Conservation (phyloP, 2,797 vertebrate species). For the Macropodus opercularis region DNA sequence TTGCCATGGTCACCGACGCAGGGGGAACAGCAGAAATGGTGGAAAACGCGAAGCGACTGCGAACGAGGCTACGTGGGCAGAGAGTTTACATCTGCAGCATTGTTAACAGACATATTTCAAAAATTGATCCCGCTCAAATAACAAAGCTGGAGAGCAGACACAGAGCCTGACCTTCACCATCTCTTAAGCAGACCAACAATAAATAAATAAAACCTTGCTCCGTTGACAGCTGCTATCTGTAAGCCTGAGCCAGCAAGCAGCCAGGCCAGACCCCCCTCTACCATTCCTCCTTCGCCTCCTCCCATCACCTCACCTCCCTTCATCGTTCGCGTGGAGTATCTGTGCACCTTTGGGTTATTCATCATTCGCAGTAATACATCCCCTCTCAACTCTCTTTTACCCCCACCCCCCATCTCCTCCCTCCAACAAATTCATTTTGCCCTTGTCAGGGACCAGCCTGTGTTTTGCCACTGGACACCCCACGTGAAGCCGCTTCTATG, state of each 20-base stretch:
- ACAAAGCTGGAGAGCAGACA: conserved; percentile 79
- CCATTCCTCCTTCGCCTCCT: conserved; percentile 43
- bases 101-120: conserved; percentile 86
- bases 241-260: conserved; percentile 67
- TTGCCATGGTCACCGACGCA: conserved; percentile 72
- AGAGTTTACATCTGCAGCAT: conserved; percentile 73
- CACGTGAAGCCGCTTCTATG: conserved; percentile 76
- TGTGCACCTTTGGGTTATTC: conserved; percentile 78
- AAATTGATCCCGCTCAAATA: conserved; percentile 83
- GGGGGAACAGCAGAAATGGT: conserved; percentile 44
- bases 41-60: conserved; percentile 46
- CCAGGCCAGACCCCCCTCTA: conserved; percentile 55
- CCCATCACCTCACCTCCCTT: conserved; percentile 61
- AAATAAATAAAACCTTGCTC: conserved; percentile 81
- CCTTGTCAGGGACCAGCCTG: conserved; percentile 75
- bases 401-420: conserved; percentile 49
- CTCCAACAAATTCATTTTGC: conserved; percentile 81
- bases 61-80: conserved; percentile 39
- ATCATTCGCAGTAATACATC: conserved; percentile 78
- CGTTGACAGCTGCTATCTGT: conserved; percentile 81
- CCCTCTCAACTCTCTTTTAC: conserved; percentile 44
- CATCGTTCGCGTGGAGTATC: conserved; percentile 76
- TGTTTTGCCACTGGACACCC: conserved; percentile 78
- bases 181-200: conserved; percentile 83
- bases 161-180: conserved; percentile 84